phyloP scores from a whole-genome alignment of 2,113 vertebrate genomes.

The Ptilorrhoa leucosticta region DNA sequence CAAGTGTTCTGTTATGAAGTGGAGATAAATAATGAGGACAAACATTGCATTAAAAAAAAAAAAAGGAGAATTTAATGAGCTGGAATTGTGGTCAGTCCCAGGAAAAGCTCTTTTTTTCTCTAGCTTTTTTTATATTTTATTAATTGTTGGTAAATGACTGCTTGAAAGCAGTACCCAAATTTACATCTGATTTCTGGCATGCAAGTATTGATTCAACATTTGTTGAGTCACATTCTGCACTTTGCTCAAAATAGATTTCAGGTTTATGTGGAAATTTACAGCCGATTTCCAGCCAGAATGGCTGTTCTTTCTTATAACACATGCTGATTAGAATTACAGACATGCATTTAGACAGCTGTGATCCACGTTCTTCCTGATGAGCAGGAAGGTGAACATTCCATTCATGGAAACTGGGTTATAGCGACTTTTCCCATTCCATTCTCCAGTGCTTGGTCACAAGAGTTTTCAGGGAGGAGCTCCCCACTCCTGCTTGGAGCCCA shows the following conservation, averaged over 20 bases:
- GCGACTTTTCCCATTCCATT: neutral
- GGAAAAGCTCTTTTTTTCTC: neutral
- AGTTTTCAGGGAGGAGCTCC: neutral
- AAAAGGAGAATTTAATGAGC: neutral
- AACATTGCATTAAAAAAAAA: constrained; percentile 11
- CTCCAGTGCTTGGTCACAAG: neutral
- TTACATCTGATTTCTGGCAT: neutral
- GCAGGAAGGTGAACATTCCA: neutral
- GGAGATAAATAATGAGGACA: constrained; percentile 47
- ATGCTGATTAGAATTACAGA: neutral
- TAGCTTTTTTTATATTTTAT: neutral
- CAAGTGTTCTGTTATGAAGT: constrained; percentile 43
- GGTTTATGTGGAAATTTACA: constrained; percentile 5
- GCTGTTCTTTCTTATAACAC: neutral
- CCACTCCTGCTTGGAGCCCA: neutral
- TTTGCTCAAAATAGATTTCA: neutral
- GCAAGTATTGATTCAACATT: neutral
- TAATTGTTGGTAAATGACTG: neutral
- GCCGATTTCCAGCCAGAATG: neutral
- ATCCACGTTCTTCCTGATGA: neutral
- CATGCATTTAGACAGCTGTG: neutral
- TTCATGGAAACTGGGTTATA: neutral
- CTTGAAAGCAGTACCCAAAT: neutral
- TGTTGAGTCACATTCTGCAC: neutral
- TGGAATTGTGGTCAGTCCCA: neutral